Percentiles rank a stretch among this genome's conserved stretches.
Evolutionary conservation across 2,888 invertebrate genomes (phyloP).

Genomic region (Cryptus armator): DNA sequence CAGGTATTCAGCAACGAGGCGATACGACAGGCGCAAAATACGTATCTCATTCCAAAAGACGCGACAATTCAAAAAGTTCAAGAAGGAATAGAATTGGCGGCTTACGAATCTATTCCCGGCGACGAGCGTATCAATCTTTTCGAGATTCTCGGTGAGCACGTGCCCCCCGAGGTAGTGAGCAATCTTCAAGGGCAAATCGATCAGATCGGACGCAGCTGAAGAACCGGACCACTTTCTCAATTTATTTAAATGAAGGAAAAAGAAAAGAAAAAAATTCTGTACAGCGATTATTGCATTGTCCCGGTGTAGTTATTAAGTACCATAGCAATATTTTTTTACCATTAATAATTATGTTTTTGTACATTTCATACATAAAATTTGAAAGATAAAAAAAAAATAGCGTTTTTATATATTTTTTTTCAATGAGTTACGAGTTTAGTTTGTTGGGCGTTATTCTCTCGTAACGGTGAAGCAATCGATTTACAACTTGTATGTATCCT

Average conservation of each 20-base stretch:
- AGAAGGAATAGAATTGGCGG: constrained; percentile 94
- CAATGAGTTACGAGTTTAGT: constrained; percentile 18
- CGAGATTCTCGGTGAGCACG: constrained; percentile 94
- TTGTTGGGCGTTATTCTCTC: not conserved
- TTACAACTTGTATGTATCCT: constrained; percentile 39
- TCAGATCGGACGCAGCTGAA: constrained; percentile 90
- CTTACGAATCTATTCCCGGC: constrained; percentile 94
- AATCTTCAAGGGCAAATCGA: constrained; percentile 95
- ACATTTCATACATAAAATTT: constrained; percentile 40
- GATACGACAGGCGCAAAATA: constrained; percentile 94
- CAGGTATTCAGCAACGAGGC: constrained; percentile 94
- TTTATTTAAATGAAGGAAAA: not conserved
- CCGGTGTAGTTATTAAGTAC: constrained; percentile 25
- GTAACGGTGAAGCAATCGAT: constrained; percentile 54
- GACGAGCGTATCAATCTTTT: constrained; percentile 94
- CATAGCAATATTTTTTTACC: constrained; percentile 36
- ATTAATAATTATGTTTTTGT: constrained; percentile 23
- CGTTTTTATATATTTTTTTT: not conserved
- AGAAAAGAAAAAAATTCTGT: not conserved
- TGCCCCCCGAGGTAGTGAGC: constrained; percentile 95
- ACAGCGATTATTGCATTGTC: constrained; percentile 23
- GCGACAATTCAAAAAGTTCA: constrained; percentile 95
- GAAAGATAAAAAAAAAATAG: not conserved
- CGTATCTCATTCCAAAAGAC: constrained; percentile 93
- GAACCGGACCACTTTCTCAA: not conserved